Evolutionary conservation across 2,113 vertebrate genomes (phyloP).

Genomic region (Mustela lutreola): DNA sequence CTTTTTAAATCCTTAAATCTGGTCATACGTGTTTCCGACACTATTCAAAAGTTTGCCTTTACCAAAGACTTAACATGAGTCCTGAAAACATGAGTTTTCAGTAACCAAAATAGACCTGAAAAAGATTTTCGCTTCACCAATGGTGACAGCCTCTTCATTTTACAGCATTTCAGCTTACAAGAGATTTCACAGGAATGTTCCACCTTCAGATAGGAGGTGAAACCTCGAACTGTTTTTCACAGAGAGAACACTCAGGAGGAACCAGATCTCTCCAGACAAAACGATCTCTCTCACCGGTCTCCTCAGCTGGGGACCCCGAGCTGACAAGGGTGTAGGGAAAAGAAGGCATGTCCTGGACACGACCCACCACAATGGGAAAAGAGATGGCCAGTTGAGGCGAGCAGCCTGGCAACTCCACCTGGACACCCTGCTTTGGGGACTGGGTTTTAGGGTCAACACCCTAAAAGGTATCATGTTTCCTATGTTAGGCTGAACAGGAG

Average conservation of each 20-base stretch:
- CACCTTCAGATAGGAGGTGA: background rate
- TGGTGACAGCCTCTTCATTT: background rate
- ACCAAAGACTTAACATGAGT: background rate
- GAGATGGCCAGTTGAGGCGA: rapidly evolving
- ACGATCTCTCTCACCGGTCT: background rate
- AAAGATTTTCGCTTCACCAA: background rate
- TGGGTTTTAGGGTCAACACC: too few species aligned
- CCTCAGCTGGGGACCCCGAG: rapidly evolving
- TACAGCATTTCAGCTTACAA: background rate
- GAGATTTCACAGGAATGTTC: background rate
- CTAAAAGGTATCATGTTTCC: background rate
- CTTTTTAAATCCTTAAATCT: background rate
- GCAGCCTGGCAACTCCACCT: background rate
- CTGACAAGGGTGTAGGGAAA: background rate
- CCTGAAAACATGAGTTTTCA: background rate
- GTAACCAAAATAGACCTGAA: background rate
- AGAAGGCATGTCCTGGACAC: background rate
- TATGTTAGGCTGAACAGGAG: background rate
- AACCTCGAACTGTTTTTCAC: background rate
- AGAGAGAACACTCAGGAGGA: background rate
- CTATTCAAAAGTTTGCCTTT: background rate
- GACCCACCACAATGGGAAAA: background rate
- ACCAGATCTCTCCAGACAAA: background rate
- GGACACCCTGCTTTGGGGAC: rapidly evolving
- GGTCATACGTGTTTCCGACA: background rate